Percentiles rank a stretch among this genome's conserved stretches.
Evolutionary conservation across 2,888 invertebrate species (phyloP).

Genomic region (Patella ulyssiponensis): DNA sequence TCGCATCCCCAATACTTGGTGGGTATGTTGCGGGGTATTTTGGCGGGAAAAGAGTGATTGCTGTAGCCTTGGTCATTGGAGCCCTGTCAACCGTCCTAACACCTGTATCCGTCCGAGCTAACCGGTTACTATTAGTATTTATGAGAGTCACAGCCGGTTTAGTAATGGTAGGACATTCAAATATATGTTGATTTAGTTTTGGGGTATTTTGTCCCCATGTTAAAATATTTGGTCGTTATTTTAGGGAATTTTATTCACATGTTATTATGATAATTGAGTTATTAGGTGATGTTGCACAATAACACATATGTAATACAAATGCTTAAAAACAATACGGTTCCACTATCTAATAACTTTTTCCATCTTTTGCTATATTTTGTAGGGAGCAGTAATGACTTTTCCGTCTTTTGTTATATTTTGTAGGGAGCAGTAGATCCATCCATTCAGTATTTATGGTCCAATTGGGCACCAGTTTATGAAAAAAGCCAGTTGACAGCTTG

Average conservation of each 20-base stretch:
- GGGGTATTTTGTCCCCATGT: background rate
- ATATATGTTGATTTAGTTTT: too few species aligned
- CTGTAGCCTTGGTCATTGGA: slow-evolving; percentile 85
- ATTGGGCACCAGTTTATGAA: slow-evolving; percentile 67
- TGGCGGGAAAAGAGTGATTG: slow-evolving; percentile 89
- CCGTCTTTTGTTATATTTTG: background rate
- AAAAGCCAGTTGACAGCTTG: slow-evolving; percentile 46
- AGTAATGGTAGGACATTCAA: slow-evolving; percentile 78
- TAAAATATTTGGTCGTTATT: background rate
- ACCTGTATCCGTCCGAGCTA: slow-evolving; percentile 81
- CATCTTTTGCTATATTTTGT: too few species aligned
- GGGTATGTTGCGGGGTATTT: slow-evolving; percentile 81
- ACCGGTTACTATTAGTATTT: slow-evolving; percentile 80
- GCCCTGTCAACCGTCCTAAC: slow-evolving; percentile 87
- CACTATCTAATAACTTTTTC: too few species aligned
- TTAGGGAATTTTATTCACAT: background rate
- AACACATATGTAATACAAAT: too few species aligned
- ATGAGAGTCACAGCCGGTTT: slow-evolving; percentile 85
- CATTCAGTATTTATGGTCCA: slow-evolving; percentile 64
- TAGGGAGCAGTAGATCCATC: slow-evolving; percentile 68
- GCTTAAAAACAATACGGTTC: too few species aligned
- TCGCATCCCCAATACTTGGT: slow-evolving; percentile 59
- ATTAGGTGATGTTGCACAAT: too few species aligned
- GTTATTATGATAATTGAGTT: slow-evolving; percentile 1
- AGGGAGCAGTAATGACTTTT: too few species aligned